Evolutionary conservation across 1,140 invertebrate species (phyloP), one percentile per base, ranked within the genome.

Genomic region (Pemphigus obesinymphae): DNA sequence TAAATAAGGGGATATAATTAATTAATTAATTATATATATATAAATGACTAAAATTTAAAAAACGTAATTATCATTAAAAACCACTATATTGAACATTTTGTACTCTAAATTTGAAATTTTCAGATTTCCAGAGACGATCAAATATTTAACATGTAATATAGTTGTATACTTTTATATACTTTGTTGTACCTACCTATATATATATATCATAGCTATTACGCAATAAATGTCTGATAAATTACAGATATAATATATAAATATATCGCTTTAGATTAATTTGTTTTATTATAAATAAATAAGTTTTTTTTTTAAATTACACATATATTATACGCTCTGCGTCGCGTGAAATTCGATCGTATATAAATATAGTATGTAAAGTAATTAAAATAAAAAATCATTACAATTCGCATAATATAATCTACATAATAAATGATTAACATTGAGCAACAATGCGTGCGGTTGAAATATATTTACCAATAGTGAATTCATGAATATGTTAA

Each of bases 401-500:
- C 6, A 10, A 48, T 72, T 45, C 20, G 43, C 29, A 31, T 31
- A 31, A 58, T 29, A 58, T 29, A 29, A 55, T 23, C 13, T 50
- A 58, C 11, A 58, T 40, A 66, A 37, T n/a, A 66, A 66, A 37
- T 34, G 4, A 70, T 70, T 40, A 29, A 68, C 34, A 26, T 70
- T 70, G 8, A 72, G 68, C 43, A 48, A 72, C 45, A 31, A 72
- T 72, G n/a, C 43, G 26, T 72, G 68, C 43, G 23, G 34, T 43
- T 70, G 23, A 72, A 20, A 37, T 37, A 8, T 70, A 66, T 70
- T 70, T 70, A 45, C 66, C 43, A 48, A 48, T 29, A 48, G 66
- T 48, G 43, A 72, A 48, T 72, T 48, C 68, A 72, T 48, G 68
- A 72, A 72, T 72, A 72, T 29, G 68, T 72, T 72, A 72, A 72